Evolutionary conservation across 2,113 vertebrate species (phyloP).

Genomic region (Sturnira hondurensis): DNA sequence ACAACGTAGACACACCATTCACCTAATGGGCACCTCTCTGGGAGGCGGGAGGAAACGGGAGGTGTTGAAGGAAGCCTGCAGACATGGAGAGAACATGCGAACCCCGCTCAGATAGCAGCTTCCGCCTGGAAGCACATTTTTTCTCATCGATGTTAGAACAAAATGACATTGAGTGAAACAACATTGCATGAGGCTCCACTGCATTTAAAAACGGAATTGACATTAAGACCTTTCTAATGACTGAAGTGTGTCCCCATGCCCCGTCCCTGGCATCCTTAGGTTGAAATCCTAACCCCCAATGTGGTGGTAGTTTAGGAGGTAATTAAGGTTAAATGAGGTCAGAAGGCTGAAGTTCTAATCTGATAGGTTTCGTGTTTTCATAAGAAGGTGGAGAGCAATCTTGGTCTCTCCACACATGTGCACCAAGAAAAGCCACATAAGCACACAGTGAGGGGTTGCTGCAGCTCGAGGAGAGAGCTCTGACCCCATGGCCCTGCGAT

Average conservation of each 20-base stretch:
- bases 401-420: not conserved
- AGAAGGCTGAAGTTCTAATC: not conserved
- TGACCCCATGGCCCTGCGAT: not conserved
- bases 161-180: not conserved
- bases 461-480: not conserved
- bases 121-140: not conserved
- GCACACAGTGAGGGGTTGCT: not conserved
- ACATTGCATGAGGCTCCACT: not conserved
- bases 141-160: not conserved
- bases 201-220: not conserved
- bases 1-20: not conserved
- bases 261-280: not conserved
- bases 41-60: not conserved
- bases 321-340: not conserved
- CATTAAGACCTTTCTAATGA: not conserved
- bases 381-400: not conserved
- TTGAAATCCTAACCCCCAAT: not conserved
- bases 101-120: not conserved
- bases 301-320: not conserved
- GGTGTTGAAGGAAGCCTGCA: not conserved
- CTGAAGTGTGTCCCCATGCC: not conserved
- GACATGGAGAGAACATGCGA: not conserved
- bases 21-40: not conserved
- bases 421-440: not conserved
- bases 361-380: not conserved